Evolutionary conservation across 1,140 invertebrate genomes (phyloP).

Genomic region (Lepeophtheirus salmonis): DNA sequence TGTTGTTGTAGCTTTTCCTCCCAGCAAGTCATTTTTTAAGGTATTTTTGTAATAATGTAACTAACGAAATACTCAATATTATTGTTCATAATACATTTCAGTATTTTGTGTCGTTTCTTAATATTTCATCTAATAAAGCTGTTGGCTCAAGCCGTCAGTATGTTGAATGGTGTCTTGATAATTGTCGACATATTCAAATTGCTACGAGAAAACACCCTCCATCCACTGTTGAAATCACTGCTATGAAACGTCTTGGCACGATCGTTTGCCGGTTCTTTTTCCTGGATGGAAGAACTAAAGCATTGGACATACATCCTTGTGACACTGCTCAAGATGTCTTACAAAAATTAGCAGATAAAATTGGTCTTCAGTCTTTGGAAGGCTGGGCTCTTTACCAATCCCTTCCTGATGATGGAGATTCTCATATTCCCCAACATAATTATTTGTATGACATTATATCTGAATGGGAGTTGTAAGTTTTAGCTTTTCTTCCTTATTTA

Average conservation of each 20-base stretch:
- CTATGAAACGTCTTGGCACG: conserved; percentile 69
- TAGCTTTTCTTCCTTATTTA: no score
- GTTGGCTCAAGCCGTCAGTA: conserved; percentile 57
- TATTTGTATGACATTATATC: conserved; percentile 85
- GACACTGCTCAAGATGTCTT: conserved; percentile 80
- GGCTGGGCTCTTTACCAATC: conserved; percentile 78
- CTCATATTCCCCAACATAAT: conserved; percentile 77
- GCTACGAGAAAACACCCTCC: conserved; percentile 53
- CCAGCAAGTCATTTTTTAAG: conserved; percentile 62
- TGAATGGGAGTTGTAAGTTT: conserved; percentile 65
- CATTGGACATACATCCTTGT: conserved; percentile 80
- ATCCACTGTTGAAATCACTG: conserved; percentile 77
- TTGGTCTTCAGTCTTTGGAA: conserved; percentile 57
- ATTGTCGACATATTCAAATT: conserved; percentile 66
- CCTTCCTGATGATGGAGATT: conserved; percentile 52
- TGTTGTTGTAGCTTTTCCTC: conserved; percentile 73
- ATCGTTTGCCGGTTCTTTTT: conserved; percentile 89
- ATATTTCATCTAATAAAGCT: conserved; percentile 22
- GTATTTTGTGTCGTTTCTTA: conserved; percentile 57
- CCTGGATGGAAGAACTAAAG: conserved; percentile 80
- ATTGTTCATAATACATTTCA: conserved; percentile 25
- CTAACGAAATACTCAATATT: not conserved
- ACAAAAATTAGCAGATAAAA: conserved; percentile 64
- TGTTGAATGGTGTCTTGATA: conserved; percentile 81
- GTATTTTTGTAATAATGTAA: conserved; percentile 26